These are phyloP conservation scores for Ceratotherium simum DNA, from an alignment of 2,113 vertebrate genomes.

Conservation along the genomic window DNA sequence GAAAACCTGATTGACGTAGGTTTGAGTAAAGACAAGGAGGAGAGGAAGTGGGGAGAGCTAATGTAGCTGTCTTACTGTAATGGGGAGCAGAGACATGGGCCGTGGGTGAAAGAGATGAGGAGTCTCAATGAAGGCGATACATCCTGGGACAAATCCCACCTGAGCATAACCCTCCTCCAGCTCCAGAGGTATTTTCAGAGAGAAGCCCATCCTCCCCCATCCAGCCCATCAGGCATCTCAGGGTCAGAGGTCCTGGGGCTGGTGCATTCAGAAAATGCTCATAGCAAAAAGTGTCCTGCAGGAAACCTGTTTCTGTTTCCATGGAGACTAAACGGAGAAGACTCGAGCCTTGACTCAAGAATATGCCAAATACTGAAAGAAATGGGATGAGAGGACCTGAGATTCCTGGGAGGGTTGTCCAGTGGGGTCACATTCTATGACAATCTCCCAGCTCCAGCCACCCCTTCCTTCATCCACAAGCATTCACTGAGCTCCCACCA, in stretches of 20 bases:
- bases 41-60: fast-evolving
- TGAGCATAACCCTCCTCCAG: neutral
- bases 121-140: fast-evolving
- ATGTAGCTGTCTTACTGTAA: fast-evolving
- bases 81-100: neutral
- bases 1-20: fast-evolving
- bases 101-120: fast-evolving
- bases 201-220: neutral
- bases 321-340: fast-evolving
- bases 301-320: neutral
- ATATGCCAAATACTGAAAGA: neutral
- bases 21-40: neutral
- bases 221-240: too few species aligned
- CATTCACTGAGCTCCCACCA: too few species aligned
- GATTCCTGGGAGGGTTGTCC: fast-evolving
- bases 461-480: fast-evolving
- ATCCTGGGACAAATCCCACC: fast-evolving
- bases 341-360: neutral
- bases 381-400: fast-evolving
- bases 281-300: too few species aligned
- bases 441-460: neutral
- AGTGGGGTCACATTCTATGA: neutral
- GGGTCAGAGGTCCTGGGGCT: neutral
- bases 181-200: fast-evolving
- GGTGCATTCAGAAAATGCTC: neutral